phyloP scores from a whole-genome alignment of 2,888 invertebrate genomes.

The Chalcosyrphus nemorum region DNA sequence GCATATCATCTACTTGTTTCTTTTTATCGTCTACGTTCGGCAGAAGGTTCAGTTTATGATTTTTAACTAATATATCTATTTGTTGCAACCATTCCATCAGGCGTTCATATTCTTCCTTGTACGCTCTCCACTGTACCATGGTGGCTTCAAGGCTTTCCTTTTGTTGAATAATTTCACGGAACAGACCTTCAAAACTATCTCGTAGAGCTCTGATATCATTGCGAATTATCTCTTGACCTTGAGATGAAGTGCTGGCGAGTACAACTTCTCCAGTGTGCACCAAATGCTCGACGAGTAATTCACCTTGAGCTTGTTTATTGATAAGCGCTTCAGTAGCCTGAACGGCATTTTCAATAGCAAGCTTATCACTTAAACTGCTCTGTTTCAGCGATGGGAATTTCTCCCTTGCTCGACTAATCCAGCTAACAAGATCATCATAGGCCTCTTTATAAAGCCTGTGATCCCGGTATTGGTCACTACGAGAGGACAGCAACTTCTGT shows the following conservation, averaged over 20 bases:
- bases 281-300: conserved; percentile 92
- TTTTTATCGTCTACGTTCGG: conserved; percentile 92
- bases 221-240: conserved; percentile 90
- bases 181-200: conserved; percentile 92
- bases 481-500: conserved; percentile 88
- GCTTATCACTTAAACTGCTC: conserved; percentile 91
- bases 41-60: conserved; percentile 92
- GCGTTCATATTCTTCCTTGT: conserved; percentile 95
- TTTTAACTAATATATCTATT: conserved; percentile 94
- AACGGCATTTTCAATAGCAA: conserved; percentile 94
- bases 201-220: conserved; percentile 93
- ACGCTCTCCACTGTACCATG: conserved; percentile 92
- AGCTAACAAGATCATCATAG: conserved; percentile 93
- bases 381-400: conserved; percentile 94
- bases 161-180: conserved; percentile 92
- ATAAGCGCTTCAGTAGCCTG: conserved; percentile 92
- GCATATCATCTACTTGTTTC: conserved; percentile 91
- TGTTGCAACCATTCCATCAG: conserved; percentile 96
- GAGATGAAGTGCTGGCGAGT: conserved; percentile 90
- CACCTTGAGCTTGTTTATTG: conserved; percentile 95
- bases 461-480: conserved; percentile 93
- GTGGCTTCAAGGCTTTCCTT: conserved; percentile 92
- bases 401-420: conserved; percentile 93
- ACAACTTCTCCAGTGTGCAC: conserved; percentile 94
- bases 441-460: conserved; percentile 95